These are phyloP conservation scores for Gobio gobio DNA, from an alignment of 2,113 vertebrate species.

Conservation along the genomic window DNA sequence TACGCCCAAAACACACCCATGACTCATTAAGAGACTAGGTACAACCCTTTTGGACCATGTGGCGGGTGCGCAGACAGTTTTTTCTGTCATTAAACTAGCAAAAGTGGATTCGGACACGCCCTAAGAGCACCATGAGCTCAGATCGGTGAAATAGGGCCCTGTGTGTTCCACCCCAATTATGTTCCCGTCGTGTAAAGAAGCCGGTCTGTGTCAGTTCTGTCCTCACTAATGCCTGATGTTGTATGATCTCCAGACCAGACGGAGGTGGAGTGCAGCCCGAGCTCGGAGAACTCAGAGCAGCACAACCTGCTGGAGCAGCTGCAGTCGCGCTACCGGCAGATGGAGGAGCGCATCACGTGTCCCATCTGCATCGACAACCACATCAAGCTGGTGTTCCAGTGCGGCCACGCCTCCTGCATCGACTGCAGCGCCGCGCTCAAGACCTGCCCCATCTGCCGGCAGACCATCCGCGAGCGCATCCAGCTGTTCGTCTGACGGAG, in stretches of 20 bases:
- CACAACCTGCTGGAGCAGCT: slow-evolving; percentile 96
- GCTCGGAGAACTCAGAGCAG: slow-evolving; percentile 82
- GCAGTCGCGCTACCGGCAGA: slow-evolving; percentile 95
- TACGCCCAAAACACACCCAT: too few relatives aligned
- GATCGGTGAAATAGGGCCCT: too few relatives aligned
- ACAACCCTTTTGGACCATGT: too few relatives aligned
- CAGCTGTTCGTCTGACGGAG: slow-evolving; percentile 87
- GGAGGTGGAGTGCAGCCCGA: slow-evolving; percentile 85
- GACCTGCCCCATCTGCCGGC: slow-evolving; percentile 95
- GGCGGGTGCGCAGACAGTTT: too few relatives aligned
- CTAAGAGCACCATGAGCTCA: too few relatives aligned
- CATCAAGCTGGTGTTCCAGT: slow-evolving; percentile 98
- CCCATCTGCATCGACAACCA: slow-evolving; percentile 99
- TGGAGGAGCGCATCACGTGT: slow-evolving; percentile 99
- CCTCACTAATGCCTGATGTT: too few relatives aligned
- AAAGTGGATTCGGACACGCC: too few relatives aligned
- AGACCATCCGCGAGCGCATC: slow-evolving; percentile 94
- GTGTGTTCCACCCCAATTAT: too few relatives aligned
- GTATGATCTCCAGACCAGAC: slow-evolving; percentile 83
- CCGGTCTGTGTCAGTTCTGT: too few relatives aligned
- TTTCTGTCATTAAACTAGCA: too few relatives aligned
- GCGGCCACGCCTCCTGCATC: slow-evolving; percentile 93
- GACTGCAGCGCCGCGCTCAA: slow-evolving; percentile 90
- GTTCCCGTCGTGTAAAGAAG: too few relatives aligned
- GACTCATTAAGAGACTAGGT: too few relatives aligned